Conservation (phyloP, 2,797 vertebrate species). For the Argentina silus region DNA sequence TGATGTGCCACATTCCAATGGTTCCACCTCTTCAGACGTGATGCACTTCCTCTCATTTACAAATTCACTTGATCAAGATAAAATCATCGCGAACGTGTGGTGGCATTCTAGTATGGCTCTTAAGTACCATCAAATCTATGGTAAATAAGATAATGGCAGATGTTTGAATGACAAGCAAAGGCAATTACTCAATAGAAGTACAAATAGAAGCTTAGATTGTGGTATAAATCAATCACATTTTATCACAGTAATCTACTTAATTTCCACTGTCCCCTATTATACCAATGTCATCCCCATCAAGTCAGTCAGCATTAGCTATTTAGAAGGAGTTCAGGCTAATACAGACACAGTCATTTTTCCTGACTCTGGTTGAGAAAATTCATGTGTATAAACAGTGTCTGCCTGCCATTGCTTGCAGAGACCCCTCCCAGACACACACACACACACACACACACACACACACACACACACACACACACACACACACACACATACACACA, state of each 20-base stretch:
- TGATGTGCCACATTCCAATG: background rate
- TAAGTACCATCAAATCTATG: too few relatives aligned
- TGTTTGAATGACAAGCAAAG: too few relatives aligned
- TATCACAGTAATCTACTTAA: background rate
- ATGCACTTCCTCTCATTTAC: background rate
- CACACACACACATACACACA: slow-evolving; percentile 24
- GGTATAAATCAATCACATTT: too few relatives aligned
- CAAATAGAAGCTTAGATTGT: too few relatives aligned
- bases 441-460: slow-evolving; percentile 32
- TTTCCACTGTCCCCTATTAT: background rate
- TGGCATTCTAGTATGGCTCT: too few relatives aligned
- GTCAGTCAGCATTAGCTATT: background rate
- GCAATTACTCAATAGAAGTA: too few relatives aligned
- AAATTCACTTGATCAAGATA: background rate
- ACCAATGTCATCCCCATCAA: background rate
- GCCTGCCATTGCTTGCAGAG: slow-evolving; percentile 47
- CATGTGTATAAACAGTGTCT: slow-evolving; percentile 40
- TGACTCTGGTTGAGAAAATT: slow-evolving; percentile 32
- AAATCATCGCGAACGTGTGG: too few relatives aligned
- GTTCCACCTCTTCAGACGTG: background rate
- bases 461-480: slow-evolving; percentile 1
- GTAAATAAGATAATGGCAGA: too few relatives aligned
- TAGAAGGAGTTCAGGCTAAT: background rate
- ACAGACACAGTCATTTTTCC: slow-evolving; percentile 22
- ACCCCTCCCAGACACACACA: slow-evolving; percentile 17